Evolutionary conservation across 2,113 vertebrate species (phyloP), one percentile per base, ranked within the genome.

Genomic region (Xiphophorus couchianus): DNA sequence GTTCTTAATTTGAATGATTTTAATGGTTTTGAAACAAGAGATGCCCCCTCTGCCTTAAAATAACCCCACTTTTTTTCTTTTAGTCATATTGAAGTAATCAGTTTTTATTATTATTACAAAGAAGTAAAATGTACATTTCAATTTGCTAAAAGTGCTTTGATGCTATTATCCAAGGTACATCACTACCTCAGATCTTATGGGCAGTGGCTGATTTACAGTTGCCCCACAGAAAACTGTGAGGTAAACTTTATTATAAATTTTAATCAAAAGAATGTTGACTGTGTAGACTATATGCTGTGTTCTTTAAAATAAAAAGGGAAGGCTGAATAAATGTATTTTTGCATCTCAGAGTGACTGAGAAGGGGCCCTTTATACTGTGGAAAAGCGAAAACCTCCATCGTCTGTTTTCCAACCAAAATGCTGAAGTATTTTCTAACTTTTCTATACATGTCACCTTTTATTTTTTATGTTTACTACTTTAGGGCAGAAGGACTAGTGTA

Each of bases 151-250:
- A 48, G 71, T 83, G 83, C 80, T 93, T 82, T 78, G 85, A 88
- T 84, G 76, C 86, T 88, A 72, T 84, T 83, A 87, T 84, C 88
- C 77, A 71, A 86, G 86, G 90, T 85, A 88, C 91, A 91, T 81
- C 83, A 81, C 94, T 94, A 94, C 94, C 93, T 94, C 93, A 91
- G 85, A 92, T 76, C 66, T 84, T 73, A 72, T 73, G 78, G 87
- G 76, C 80, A 12, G 76, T 58, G 58, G 68, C 64, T 79, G 72
- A 83, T 73, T 82, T 74, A 80, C 64, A 85, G 68, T 33, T 12
- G 66, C 69, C 71, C 76, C 51, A 73, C 65, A 88, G 66, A 76
- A 85, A 91, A 78, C 61, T 82, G 63, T 76, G 82, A 91, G 90
- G 90, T 87, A 60, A 58, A 58, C 61, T 88, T 84, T 84, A 44